A percentile compares a stretch with the other conserved stretches of the same genome.
phyloP scores from a whole-genome alignment of 2,113 vertebrate genomes.

The Platichthys stellatus region DNA sequence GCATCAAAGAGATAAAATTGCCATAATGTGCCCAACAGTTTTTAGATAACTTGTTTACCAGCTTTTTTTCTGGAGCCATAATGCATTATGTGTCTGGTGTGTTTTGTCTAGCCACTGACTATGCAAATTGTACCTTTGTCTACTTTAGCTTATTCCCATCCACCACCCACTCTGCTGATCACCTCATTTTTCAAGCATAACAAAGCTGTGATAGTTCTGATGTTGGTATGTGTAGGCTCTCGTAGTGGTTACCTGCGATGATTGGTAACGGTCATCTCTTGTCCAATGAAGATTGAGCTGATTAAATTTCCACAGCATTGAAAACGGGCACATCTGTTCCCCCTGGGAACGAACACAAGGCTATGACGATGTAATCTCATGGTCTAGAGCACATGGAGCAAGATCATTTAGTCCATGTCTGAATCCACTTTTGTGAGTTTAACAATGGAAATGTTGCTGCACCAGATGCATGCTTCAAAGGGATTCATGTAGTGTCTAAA shows the following conservation, averaged over 20 bases:
- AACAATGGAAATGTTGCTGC: not conserved
- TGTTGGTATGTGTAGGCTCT: too few species aligned
- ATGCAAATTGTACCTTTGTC: not conserved
- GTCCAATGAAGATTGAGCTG: constrained; percentile 3
- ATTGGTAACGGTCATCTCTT: too few species aligned
- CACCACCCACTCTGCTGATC: not conserved
- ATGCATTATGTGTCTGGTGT: too few species aligned
- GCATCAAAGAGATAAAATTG: too few species aligned
- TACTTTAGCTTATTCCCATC: not conserved
- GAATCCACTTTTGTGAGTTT: not conserved
- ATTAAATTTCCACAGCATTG: constrained; percentile 11
- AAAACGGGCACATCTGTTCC: constrained; percentile 25
- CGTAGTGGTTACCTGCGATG: too few species aligned
- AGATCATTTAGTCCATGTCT: not conserved
- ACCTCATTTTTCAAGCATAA: not conserved
- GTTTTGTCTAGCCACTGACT: too few species aligned
- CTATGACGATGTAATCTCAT: not conserved
- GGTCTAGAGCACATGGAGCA: not conserved
- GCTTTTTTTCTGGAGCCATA: too few species aligned
- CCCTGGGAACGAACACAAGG: not conserved
- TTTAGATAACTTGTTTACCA: too few species aligned
- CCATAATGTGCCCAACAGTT: too few species aligned
- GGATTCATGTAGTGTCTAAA: not conserved
- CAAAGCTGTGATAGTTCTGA: too few species aligned
- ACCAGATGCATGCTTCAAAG: not conserved